These are phyloP conservation scores for Andrena marginata DNA, from an alignment of 2,888 invertebrate species.

Conservation along the genomic window DNA sequence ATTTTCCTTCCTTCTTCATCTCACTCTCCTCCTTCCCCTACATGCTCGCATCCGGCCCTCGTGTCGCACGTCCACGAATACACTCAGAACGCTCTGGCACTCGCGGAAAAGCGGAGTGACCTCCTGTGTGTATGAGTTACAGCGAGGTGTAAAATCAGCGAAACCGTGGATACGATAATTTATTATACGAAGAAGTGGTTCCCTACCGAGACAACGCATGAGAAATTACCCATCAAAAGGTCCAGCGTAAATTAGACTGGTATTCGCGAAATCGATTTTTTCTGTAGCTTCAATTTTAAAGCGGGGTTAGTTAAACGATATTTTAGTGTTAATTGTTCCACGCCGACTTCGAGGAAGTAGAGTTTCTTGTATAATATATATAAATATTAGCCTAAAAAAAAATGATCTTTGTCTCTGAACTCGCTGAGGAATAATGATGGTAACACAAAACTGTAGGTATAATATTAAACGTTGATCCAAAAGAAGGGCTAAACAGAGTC, in stretches of 20 bases:
- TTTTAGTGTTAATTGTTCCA: background rate
- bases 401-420: background rate
- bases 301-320: background rate
- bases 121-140: slow-evolving; percentile 18
- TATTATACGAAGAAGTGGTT: background rate
- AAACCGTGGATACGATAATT: slow-evolving; percentile 28
- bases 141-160: slow-evolving; percentile 41
- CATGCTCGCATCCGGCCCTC: slow-evolving; percentile 60
- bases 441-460: no score
- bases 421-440: no score
- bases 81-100: slow-evolving; percentile 36
- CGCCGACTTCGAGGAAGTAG: background rate
- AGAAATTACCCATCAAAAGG: background rate
- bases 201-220: background rate
- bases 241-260: background rate
- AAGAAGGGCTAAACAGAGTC: background rate
- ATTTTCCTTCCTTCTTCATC: slow-evolving; percentile 73
- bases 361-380: no score
- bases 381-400: no score
- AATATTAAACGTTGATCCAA: no score
- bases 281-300: background rate
- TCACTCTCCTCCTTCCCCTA: slow-evolving; percentile 57
- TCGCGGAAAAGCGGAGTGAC: slow-evolving; percentile 32
- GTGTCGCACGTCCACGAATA: slow-evolving; percentile 52
- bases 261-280: background rate